A percentile compares a stretch with the other conserved stretches of the same genome.
phyloP scores from a whole-genome alignment of 2,888 invertebrate genomes.

The Plemyria rubiginata region DNA sequence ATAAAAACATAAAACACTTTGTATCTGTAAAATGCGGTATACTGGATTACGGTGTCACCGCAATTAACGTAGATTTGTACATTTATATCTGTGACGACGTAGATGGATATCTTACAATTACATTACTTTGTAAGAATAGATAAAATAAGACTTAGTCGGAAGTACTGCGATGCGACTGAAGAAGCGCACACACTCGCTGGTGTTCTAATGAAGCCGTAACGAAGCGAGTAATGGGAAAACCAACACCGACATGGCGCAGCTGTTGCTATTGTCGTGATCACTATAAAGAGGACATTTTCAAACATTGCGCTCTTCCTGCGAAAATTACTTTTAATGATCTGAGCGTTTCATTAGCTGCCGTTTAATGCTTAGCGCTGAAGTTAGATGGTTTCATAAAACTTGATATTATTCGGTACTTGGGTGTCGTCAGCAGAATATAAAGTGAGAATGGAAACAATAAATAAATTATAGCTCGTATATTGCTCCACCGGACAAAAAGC shows the following conservation, averaged over 20 bases:
- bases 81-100: no score
- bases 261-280: slow-evolving; percentile 70
- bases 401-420: slow-evolving; percentile 23
- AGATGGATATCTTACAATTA: neutral
- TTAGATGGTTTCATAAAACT: slow-evolving; percentile 32
- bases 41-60: neutral
- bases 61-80: neutral
- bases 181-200: slow-evolving; percentile 49
- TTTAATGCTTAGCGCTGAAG: slow-evolving; percentile 35
- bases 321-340: slow-evolving; percentile 49
- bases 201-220: slow-evolving; percentile 76
- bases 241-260: slow-evolving; percentile 67
- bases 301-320: slow-evolving; percentile 53
- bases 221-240: slow-evolving; percentile 69
- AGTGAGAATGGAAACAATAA: slow-evolving; percentile 19
- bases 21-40: neutral
- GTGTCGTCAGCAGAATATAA: slow-evolving; percentile 21
- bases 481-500: slow-evolving; percentile 5
- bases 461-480: slow-evolving; percentile 27
- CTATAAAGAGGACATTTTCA: slow-evolving; percentile 57
- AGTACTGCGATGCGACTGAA: slow-evolving; percentile 23
- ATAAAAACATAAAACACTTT: neutral
- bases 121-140: neutral
- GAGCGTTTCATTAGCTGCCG: slow-evolving; percentile 44
- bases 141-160: slow-evolving; percentile 7